These are phyloP conservation scores for Brotula barbata DNA, from an alignment of 2,797 vertebrate species.

Conservation along the genomic window DNA sequence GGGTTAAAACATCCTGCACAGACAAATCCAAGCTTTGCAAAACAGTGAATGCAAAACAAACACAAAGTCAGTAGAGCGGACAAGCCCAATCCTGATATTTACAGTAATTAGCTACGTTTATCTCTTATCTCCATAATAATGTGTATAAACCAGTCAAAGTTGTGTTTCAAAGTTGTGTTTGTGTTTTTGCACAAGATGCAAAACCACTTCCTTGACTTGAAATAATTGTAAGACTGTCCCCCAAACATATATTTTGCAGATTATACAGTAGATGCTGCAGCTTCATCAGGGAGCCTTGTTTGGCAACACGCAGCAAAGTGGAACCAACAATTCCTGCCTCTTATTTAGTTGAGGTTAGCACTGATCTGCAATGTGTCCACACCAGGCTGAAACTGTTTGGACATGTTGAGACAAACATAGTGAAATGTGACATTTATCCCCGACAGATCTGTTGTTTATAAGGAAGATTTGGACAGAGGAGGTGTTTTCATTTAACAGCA, in stretches of 20 bases:
- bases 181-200: slow-evolving; percentile 33
- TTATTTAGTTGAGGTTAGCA: slow-evolving; percentile 39
- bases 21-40: slow-evolving; percentile 29
- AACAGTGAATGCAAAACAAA: slow-evolving; percentile 49
- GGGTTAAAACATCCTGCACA: slow-evolving; percentile 39
- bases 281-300: slow-evolving; percentile 18
- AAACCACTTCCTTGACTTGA: slow-evolving; percentile 27
- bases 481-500: slow-evolving; percentile 60
- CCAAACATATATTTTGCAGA: slow-evolving; percentile 59
- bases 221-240: slow-evolving; percentile 20
- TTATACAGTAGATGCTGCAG: slow-evolving; percentile 43
- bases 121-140: slow-evolving; percentile 36
- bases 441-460: slow-evolving; percentile 60
- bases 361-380: slow-evolving; percentile 37
- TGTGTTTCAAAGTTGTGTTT: slow-evolving; percentile 38
- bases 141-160: slow-evolving; percentile 20
- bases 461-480: slow-evolving; percentile 51
- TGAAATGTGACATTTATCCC: slow-evolving; percentile 58
- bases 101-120: not conserved
- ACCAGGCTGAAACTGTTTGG: slow-evolving; percentile 56
- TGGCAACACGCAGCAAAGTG: slow-evolving; percentile 34
- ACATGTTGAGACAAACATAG: slow-evolving; percentile 65
- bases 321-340: slow-evolving; percentile 44
- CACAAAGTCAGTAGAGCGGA: slow-evolving; percentile 3
- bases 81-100: slow-evolving; percentile 10